A percentile compares a stretch with the other conserved stretches of the same genome.
These are phyloP conservation scores for Heterochromis multidens DNA, from an alignment of 2,113 vertebrate species.

Conservation along the genomic window DNA sequence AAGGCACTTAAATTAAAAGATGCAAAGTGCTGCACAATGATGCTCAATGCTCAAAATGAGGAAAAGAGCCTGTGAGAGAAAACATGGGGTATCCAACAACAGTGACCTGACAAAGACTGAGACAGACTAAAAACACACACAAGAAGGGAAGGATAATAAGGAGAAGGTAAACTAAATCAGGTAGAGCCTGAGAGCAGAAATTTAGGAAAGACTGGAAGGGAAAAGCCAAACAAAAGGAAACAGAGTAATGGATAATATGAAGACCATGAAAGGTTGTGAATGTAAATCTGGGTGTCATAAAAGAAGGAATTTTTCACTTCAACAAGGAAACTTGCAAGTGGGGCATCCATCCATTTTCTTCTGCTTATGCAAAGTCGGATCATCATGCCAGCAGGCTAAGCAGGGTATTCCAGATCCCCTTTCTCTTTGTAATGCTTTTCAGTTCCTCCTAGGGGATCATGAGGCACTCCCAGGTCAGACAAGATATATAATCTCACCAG, in stretches of 20 bases:
- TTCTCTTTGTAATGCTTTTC: background rate
- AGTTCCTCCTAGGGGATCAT: background rate
- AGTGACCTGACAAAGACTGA: background rate
- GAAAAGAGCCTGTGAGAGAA: background rate
- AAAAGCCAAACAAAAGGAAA: background rate
- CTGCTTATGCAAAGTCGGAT: background rate
- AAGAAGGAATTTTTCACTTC: background rate
- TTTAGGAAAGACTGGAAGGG: background rate
- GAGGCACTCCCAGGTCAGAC: background rate
- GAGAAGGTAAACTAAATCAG: background rate
- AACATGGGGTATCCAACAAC: background rate
- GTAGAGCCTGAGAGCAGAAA: background rate
- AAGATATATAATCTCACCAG: background rate
- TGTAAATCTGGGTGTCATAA: background rate
- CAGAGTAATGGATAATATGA: no score
- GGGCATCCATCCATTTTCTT: background rate
- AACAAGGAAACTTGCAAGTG: background rate
- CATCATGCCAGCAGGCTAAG: background rate
- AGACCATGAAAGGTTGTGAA: no score
- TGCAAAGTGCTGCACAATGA: background rate
- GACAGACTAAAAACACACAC: background rate
- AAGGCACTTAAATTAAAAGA: background rate
- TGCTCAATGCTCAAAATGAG: background rate
- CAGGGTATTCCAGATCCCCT: background rate
- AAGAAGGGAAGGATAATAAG: background rate